Conservation (phyloP, 1,140 invertebrate genomes). For the Agraylea sexmaculata region DNA sequence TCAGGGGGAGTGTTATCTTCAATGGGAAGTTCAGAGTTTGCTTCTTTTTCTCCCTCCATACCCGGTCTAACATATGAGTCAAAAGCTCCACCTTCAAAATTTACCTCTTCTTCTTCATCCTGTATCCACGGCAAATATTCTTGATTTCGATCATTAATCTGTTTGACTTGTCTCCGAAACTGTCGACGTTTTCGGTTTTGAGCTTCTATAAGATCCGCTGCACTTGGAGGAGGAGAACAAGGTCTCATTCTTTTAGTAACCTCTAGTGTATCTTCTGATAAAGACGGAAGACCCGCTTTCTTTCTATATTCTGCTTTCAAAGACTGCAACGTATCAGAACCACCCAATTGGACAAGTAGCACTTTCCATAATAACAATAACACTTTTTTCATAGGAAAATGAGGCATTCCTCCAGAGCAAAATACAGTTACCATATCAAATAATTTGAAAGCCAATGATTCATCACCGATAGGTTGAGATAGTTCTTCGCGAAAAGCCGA, state of each 20-base stretch:
- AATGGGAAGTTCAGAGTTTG: constrained; percentile 4
- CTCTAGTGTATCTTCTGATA: constrained; percentile 87
- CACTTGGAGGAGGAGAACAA: constrained; percentile 87
- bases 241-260: constrained; percentile 86
- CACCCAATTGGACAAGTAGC: constrained; percentile 79
- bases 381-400: constrained; percentile 98
- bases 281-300: constrained; percentile 56
- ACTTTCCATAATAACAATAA: constrained; percentile 93
- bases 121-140: constrained; percentile 33
- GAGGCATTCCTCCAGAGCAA: constrained; percentile 85
- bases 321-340: constrained; percentile 66
- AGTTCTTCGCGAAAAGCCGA: constrained; percentile 73
- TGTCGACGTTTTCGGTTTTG: constrained; percentile 66
- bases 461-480: constrained; percentile 59
- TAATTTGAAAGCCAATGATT: constrained; percentile 77
- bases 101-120: constrained; percentile 39
- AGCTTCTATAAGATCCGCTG: constrained; percentile 81
- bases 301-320: constrained; percentile 63
- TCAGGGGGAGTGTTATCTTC: constrained; percentile 22
- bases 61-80: too few species aligned
- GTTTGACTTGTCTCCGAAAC: constrained; percentile 49
- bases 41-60: too few species aligned
- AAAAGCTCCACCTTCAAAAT: constrained; percentile 35
- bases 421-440: constrained; percentile 90
- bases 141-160: constrained; percentile 61